These are phyloP conservation scores for Epizoanthus illoricatus DNA, from an alignment of 92 coral and sea anemone species.

Conservation along the genomic window DNA sequence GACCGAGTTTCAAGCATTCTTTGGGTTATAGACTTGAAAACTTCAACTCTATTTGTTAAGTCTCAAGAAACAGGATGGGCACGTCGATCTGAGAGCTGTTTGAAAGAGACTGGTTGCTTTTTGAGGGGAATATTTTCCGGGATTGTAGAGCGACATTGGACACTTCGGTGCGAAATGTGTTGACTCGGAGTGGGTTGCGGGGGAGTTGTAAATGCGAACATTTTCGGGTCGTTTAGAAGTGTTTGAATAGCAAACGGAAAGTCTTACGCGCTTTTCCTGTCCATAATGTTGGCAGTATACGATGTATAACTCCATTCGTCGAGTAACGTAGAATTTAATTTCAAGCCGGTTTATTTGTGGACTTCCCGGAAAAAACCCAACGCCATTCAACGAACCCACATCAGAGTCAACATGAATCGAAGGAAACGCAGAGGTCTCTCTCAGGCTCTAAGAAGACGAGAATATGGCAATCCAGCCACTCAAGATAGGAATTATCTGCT, in stretches of 20 bases:
- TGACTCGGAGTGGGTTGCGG: conserved; percentile 16
- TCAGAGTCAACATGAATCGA: not conserved
- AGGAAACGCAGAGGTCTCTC: conserved; percentile 18
- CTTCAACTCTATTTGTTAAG: not conserved
- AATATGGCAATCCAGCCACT: conserved; percentile 53
- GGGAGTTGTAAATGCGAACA: conserved; percentile 30
- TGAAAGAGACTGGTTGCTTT: not conserved
- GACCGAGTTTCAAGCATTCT: conserved; percentile 30
- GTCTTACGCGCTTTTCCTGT: not conserved
- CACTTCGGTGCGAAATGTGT: not conserved
- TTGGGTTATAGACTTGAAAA: not conserved
- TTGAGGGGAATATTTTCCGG: not conserved
- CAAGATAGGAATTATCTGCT: conserved; percentile 58
- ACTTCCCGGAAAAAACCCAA: not conserved
- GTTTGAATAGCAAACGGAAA: conserved; percentile 8
- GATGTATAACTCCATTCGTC: not conserved
- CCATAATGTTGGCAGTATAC: not conserved
- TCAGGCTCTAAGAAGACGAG: conserved; percentile 67
- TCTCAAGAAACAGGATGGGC: not conserved
- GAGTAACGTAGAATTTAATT: not conserved
- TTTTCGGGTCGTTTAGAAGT: conserved; percentile 12
- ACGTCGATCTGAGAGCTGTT: not conserved
- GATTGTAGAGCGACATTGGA: not conserved
- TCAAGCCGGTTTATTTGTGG: not conserved
- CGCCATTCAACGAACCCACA: not conserved